A percentile compares a stretch with the other conserved stretches of the same genome.
These are phyloP conservation scores for Peromyscus melanophrys DNA, from an alignment of 2,797 vertebrate genomes.

Conservation along the genomic window DNA sequence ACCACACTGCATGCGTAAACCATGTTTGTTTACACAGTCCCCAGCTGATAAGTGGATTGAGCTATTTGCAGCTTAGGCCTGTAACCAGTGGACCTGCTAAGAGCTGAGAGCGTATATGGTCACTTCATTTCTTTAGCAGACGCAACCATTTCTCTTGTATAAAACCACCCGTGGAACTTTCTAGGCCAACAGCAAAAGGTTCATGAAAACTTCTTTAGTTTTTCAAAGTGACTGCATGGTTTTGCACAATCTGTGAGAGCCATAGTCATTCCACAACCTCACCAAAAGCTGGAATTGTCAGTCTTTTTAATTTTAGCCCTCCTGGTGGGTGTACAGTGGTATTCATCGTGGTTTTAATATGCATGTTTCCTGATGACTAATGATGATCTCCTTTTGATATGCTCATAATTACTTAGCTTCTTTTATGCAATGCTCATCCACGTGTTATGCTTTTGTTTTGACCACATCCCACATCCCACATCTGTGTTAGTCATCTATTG, in stretches of 20 bases:
- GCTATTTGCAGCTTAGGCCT: slow-evolving; percentile 12
- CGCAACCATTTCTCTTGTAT: slow-evolving; percentile 5
- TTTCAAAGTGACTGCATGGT: background rate
- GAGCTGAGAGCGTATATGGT: background rate
- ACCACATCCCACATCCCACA: background rate
- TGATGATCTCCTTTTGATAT: background rate
- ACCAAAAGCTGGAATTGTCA: background rate
- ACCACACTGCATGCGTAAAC: background rate
- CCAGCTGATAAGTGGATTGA: background rate
- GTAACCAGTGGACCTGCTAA: background rate
- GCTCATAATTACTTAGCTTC: background rate
- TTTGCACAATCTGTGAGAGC: background rate
- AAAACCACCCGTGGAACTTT: background rate
- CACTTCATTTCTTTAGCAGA: background rate
- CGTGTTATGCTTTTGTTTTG: slow-evolving; percentile 21
- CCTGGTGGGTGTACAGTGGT: background rate
- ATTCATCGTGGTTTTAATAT: slow-evolving; percentile 41
- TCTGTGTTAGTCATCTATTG: background rate
- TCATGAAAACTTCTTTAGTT: background rate
- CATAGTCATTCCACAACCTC: background rate
- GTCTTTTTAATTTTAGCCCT: slow-evolving; percentile 49
- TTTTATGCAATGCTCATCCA: slow-evolving; percentile 8
- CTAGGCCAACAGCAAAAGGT: background rate
- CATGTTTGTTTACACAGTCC: background rate
- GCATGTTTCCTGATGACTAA: slow-evolving; percentile 26